phyloP scores from a whole-genome alignment of 2,113 vertebrate species.

The Toxotes chatareus region DNA sequence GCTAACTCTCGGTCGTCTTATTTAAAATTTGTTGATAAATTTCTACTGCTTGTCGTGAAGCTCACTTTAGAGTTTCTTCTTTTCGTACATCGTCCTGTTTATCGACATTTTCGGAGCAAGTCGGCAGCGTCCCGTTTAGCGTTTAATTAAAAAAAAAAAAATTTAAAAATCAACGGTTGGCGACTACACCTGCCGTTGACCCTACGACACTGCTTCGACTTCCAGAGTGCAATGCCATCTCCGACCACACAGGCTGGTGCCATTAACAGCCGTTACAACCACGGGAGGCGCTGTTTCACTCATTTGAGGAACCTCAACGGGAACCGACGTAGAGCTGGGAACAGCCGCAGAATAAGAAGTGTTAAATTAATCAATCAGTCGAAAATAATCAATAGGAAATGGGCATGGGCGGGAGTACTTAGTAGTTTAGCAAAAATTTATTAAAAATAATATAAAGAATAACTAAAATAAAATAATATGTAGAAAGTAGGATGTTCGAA shows the following conservation, averaged over 20 bases:
- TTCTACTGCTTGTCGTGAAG: not conserved
- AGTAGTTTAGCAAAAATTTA: no score
- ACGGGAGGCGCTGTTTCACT: slow-evolving; percentile 1
- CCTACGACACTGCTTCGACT: not conserved
- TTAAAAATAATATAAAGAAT: no score
- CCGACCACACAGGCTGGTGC: not conserved
- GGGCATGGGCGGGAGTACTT: no score
- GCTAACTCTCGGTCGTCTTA: not conserved
- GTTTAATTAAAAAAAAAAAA: no score
- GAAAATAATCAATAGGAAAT: no score
- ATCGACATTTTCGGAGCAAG: not conserved
- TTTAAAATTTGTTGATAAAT: not conserved
- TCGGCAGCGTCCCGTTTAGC: no score
- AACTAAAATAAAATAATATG: not conserved
- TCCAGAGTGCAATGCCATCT: slow-evolving; percentile 16
- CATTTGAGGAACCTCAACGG: not conserved
- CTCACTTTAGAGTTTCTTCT: not conserved
- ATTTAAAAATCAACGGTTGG: not conserved
- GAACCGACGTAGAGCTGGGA: no score
- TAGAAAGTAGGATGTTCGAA: slow-evolving; percentile 1
- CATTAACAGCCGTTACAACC: not conserved
- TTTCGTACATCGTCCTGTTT: not conserved
- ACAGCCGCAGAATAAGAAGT: no score
- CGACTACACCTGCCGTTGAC: not conserved
- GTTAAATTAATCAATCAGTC: no score